Conservation (phyloP, 2,113 vertebrate species). For the Sapajus apella region DNA sequence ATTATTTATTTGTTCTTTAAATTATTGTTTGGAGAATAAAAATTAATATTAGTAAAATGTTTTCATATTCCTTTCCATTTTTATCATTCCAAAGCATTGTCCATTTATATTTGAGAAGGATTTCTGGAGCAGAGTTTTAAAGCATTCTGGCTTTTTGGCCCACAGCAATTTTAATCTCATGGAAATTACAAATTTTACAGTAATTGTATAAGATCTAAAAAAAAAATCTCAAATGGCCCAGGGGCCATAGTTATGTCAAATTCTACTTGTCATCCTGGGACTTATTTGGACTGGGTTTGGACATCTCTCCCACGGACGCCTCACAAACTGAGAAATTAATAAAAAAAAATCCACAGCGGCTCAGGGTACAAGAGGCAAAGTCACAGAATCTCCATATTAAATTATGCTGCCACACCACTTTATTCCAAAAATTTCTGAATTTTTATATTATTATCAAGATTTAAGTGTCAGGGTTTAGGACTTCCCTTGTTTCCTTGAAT, state of each 20-base stretch:
- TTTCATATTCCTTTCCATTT: background rate
- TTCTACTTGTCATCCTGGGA: slow-evolving; percentile 58
- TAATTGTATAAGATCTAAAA: background rate
- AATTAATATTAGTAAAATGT: background rate
- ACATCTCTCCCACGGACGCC: slow-evolving; percentile 54
- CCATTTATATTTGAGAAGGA: background rate
- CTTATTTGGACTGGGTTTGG: background rate
- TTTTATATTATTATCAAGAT: background rate
- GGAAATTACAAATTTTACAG: background rate
- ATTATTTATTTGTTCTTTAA: background rate
- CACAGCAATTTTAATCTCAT: slow-evolving; percentile 1
- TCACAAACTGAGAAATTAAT: slow-evolving; percentile 68
- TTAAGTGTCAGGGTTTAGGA: background rate
- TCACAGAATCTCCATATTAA: slow-evolving; percentile 47
- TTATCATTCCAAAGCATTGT: background rate
- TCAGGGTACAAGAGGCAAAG: slow-evolving; percentile 64
- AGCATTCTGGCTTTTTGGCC: background rate
- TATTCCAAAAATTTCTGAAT: background rate
- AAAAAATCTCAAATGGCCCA: background rate
- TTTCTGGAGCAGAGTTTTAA: background rate
- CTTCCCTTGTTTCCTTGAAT: background rate
- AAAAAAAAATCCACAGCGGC: slow-evolving; percentile 38
- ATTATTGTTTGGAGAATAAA: background rate
- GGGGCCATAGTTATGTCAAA: background rate
- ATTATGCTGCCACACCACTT: background rate